Evolutionary conservation across 2,797 vertebrate species (phyloP), one percentile per base, ranked within the genome.

Genomic region (Distichodus sexfasciatus): DNA sequence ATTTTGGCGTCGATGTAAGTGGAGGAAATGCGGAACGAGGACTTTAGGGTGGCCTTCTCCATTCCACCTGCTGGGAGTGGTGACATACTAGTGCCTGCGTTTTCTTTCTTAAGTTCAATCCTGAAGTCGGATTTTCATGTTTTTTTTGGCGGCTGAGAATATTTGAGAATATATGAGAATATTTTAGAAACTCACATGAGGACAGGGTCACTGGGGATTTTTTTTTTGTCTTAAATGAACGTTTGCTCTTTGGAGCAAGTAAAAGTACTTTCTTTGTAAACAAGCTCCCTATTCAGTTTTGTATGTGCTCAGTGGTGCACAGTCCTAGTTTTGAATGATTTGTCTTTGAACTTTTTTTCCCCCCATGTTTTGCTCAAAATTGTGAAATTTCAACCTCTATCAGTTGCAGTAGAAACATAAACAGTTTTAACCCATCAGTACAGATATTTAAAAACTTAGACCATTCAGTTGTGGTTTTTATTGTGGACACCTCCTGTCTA

Each of bases 21-120:
- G 28, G 62, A 33, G 63, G 14, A n/a, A 38, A 15, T 2, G 46
- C 67, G 36, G 55, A 9, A 29, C 55, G 53, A 47, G 72, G 70
- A 43, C 59, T 76, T 76, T 82, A 86, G 85, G 74, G 84, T 90
- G 88, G 89, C 91, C 88, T 87, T 88, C 74, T 84, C 86, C 85
- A 84, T 87, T 87, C 86, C 81, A 81, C 76, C 11, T 15, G 12
- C 40, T 79, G 79, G 55, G 68, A 59, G 66, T 70, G 69, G 63
- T 43, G 35, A 57, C 73, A 47, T 70, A 64, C 61, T 60, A 70
- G 78, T 80, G 78, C 75, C 75, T 80, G 75, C 72, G 31, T 24
- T 23, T 44, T 61, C 50, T 53, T 65, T 21, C 15, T 69, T 76
- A 59, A 69, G 58, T 76, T 76, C 50, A 69, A 48, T 72, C 36